Percentiles rank a stretch among this genome's conserved stretches.
Evolutionary conservation across 2,888 invertebrate genomes (phyloP).

Genomic region (Mamestra brassicae): DNA sequence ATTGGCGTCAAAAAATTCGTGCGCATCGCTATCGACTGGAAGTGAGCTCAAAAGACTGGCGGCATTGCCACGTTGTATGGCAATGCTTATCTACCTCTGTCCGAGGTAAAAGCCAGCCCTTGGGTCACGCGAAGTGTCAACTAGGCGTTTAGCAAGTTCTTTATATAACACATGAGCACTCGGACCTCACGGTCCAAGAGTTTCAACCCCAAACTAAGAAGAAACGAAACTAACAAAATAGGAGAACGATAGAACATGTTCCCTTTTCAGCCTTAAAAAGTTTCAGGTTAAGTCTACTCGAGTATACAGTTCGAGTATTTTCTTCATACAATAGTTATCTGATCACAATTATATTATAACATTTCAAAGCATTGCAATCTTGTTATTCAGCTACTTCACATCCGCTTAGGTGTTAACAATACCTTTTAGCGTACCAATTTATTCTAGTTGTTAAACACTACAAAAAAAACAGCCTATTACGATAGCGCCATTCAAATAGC

Average conservation of each 20-base stretch:
- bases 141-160: too few relatives aligned
- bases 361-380: slow-evolving; percentile 36
- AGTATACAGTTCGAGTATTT: neutral
- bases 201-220: too few relatives aligned
- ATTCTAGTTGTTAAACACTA: slow-evolving; percentile 30
- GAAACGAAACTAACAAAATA: neutral
- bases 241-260: neutral
- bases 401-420: slow-evolving; percentile 52
- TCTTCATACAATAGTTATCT: slow-evolving; percentile 7
- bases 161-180: too few relatives aligned
- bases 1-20: too few relatives aligned
- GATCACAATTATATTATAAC: slow-evolving; percentile 16
- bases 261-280: neutral
- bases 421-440: slow-evolving; percentile 45
- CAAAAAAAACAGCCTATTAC: slow-evolving; percentile 46
- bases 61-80: too few relatives aligned
- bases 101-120: too few relatives aligned
- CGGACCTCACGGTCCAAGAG: too few relatives aligned
- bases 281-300: neutral
- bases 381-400: slow-evolving; percentile 37
- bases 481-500: slow-evolving; percentile 40
- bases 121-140: too few relatives aligned
- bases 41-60: too few relatives aligned
- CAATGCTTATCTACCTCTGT: too few relatives aligned
- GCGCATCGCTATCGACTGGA: too few relatives aligned